Percentiles rank a stretch among this genome's conserved stretches.
These are phyloP conservation scores for Rhagophthalmus giganteus DNA, from an alignment of 2,888 invertebrate species.

Conservation along the genomic window DNA sequence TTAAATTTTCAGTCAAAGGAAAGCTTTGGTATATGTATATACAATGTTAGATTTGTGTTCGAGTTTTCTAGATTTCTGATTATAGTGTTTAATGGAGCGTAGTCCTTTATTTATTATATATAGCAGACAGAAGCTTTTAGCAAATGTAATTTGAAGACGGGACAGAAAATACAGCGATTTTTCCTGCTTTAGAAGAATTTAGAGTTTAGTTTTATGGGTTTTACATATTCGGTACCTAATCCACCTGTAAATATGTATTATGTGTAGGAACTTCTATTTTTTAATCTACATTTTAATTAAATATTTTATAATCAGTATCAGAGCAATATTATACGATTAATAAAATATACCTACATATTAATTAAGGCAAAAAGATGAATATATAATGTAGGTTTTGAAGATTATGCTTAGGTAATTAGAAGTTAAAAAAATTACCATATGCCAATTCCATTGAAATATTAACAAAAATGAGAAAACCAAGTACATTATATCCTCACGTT, in stretches of 20 bases:
- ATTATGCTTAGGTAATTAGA: too few relatives aligned
- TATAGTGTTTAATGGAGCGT: conserved; percentile 23
- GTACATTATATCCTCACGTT: too few relatives aligned
- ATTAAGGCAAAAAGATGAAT: too few relatives aligned
- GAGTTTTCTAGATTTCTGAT: conserved; percentile 23
- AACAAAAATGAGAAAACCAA: too few relatives aligned
- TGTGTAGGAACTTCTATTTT: neutral
- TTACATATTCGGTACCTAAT: conserved; percentile 1
- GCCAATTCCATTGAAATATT: too few relatives aligned
- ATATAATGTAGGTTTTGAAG: too few relatives aligned
- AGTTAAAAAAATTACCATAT: too few relatives aligned
- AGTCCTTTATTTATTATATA: conserved; percentile 20
- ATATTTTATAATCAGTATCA: neutral
- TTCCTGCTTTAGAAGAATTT: conserved; percentile 7
- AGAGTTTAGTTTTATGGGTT: conserved; percentile 12
- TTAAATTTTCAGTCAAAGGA: conserved; percentile 1
- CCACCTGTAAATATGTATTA: neutral
- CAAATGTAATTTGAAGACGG: conserved; percentile 22
- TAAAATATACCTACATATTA: too few relatives aligned
- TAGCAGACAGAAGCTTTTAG: conserved; percentile 20
- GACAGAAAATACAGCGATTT: conserved; percentile 17
- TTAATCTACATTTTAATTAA: neutral
- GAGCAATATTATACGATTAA: neutral
- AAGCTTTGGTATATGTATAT: conserved; percentile 5
- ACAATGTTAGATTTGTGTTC: conserved; percentile 19